A percentile compares a stretch with the other conserved stretches of the same genome.
These are phyloP conservation scores for Acheta domesticus DNA, from an alignment of 2,888 invertebrate genomes.

Conservation along the genomic window DNA sequence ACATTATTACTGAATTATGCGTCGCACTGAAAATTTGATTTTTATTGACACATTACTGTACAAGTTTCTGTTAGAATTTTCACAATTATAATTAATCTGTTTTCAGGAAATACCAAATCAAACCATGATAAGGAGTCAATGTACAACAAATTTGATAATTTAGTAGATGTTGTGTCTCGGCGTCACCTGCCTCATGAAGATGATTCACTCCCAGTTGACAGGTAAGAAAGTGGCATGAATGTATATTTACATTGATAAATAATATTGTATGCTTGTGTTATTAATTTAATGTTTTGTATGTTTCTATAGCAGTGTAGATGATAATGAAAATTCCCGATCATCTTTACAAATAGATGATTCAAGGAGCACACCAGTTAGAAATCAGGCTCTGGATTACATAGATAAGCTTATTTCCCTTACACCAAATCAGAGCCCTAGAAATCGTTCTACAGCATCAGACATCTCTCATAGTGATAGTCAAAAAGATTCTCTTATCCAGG, in stretches of 20 bases:
- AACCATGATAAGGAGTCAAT: not conserved
- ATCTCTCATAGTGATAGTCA: not conserved
- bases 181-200: not conserved
- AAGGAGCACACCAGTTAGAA: conserved; percentile 23
- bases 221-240: not conserved
- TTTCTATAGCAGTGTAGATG: not conserved
- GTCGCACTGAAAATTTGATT: too few species aligned
- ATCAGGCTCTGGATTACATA: conserved; percentile 31
- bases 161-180: not conserved
- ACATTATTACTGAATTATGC: too few species aligned
- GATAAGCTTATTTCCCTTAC: conserved; percentile 36
- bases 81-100: not conserved
- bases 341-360: conserved; percentile 5
- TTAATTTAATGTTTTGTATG: not conserved
- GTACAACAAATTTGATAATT: not conserved
- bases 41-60: too few species aligned
- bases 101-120: conserved; percentile 18
- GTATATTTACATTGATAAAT: not conserved
- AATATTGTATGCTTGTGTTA: not conserved
- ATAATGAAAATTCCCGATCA: not conserved
- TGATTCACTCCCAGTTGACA: not conserved
- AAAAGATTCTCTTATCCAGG: not conserved
- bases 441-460: not conserved
- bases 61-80: too few species aligned
- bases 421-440: conserved; percentile 29